phyloP scores from a whole-genome alignment of 2,888 invertebrate genomes.

The Mesorhabditis belari region DNA sequence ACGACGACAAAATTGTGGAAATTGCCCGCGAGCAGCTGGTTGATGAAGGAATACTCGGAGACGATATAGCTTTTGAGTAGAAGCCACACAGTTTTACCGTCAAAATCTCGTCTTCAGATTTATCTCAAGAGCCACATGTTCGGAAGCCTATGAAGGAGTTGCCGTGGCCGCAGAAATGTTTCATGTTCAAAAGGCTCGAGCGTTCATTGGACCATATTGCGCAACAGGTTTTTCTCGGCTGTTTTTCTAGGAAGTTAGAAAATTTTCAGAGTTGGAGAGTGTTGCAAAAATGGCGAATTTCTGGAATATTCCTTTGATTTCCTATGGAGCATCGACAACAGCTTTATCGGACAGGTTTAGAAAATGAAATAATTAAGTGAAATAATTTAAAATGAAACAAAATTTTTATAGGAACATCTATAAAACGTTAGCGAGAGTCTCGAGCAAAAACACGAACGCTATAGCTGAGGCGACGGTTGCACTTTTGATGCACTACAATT shows the following conservation, averaged over 20 bases:
- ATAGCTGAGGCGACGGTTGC: conserved; percentile 43
- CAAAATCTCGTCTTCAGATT: conserved; percentile 23
- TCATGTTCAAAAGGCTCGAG: conserved; percentile 49
- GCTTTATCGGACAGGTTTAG: conserved; percentile 32
- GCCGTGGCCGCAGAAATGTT: conserved; percentile 51
- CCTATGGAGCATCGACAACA: conserved; percentile 43
- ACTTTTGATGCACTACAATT: conserved; percentile 41
- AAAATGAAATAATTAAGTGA: neutral
- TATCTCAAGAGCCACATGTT: conserved; percentile 41
- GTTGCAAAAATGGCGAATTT: conserved; percentile 32
- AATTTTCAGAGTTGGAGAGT: conserved; percentile 40
- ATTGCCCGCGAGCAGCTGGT: conserved; percentile 38
- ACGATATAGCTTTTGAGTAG: conserved; percentile 46
- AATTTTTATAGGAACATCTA: conserved; percentile 18
- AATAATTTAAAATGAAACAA: neutral
- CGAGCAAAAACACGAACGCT: conserved; percentile 45
- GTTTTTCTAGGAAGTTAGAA: neutral
- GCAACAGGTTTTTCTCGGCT: conserved; percentile 23
- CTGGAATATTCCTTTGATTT: conserved; percentile 49
- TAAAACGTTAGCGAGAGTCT: conserved; percentile 45
- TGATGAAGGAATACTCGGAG: conserved; percentile 40
- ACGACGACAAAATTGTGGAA: conserved; percentile 41
- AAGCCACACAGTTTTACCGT: conserved; percentile 4
- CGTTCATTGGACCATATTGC: conserved; percentile 51
- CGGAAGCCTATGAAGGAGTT: conserved; percentile 47